These are phyloP conservation scores for Centropyge bicolor DNA, from an alignment of 2,797 vertebrate genomes.

Conservation along the genomic window DNA sequence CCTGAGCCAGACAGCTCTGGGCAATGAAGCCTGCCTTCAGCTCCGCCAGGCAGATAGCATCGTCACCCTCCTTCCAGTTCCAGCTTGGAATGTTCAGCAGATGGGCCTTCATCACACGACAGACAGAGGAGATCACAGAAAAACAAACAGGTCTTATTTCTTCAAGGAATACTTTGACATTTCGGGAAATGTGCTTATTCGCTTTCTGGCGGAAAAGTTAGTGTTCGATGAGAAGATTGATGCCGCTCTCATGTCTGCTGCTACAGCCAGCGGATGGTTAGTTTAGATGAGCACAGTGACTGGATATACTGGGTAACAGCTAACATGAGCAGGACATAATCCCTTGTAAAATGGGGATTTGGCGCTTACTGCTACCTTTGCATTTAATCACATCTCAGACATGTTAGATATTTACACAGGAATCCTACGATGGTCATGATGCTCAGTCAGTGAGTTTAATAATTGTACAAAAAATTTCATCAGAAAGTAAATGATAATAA, in stretches of 20 bases:
- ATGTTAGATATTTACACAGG: background rate
- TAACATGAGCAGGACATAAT: background rate
- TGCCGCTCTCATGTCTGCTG: background rate
- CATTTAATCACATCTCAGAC: too few relatives aligned
- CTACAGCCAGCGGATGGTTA: background rate
- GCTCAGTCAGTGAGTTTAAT: background rate
- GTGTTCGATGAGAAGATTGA: background rate
- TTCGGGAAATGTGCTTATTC: background rate
- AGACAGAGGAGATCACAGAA: constrained; percentile 64
- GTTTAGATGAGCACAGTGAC: constrained; percentile 3
- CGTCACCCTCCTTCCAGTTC: constrained; percentile 99
- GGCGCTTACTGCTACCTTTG: too few relatives aligned
- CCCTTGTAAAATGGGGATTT: background rate
- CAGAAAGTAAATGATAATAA: too few relatives aligned
- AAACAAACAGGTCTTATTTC: constrained; percentile 2
- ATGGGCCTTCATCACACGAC: constrained; percentile 90
- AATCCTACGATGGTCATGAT: background rate
- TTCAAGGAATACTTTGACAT: constrained; percentile 8
- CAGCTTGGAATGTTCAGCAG: constrained; percentile 99
- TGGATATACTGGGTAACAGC: background rate
- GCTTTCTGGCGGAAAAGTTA: background rate
- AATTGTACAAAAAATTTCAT: background rate
- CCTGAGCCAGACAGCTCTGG: constrained; percentile 99
- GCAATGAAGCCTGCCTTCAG: constrained; percentile 99
- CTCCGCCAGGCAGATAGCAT: constrained; percentile 98